phyloP scores from a whole-genome alignment of 1,140 invertebrate genomes.

The Palaemon carinicauda region DNA sequence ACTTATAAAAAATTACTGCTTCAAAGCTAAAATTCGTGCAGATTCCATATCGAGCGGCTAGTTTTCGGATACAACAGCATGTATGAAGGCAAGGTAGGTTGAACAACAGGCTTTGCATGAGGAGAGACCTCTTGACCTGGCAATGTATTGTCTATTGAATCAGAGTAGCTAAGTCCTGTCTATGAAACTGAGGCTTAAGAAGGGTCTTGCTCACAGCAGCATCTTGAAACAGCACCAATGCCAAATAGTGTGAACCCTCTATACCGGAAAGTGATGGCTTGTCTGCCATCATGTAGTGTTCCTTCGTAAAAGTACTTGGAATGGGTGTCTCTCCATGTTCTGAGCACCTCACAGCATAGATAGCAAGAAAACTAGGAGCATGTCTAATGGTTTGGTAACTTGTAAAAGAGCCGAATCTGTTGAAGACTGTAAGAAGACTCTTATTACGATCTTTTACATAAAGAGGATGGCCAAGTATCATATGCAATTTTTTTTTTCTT shows the following conservation, averaged over 20 bases:
- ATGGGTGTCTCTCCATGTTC: conserved; percentile 5
- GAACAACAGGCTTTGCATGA: neutral
- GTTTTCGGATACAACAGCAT: neutral
- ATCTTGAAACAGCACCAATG: neutral
- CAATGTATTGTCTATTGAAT: neutral
- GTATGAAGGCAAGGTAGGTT: neutral
- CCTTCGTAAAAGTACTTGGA: neutral
- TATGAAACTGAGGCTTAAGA: neutral
- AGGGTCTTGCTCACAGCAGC: neutral
- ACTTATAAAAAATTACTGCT: neutral
- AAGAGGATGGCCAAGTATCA: too few species aligned
- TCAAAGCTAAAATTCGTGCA: neutral
- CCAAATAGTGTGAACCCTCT: neutral
- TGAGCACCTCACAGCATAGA: neutral
- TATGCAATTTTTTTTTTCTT: too few species aligned
- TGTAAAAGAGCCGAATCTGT: too few species aligned
- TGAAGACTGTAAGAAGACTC: too few species aligned
- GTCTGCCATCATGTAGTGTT: neutral
- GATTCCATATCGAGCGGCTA: neutral
- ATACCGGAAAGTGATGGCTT: neutral
- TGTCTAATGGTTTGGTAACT: too few species aligned
- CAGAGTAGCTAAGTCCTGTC: neutral
- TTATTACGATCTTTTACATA: too few species aligned
- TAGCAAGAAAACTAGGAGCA: neutral
- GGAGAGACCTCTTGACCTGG: conserved; percentile 7